Base-by-base conservation (phyloP, 2,797 vertebrate genomes). In the Rhinogobio ventralis region DNA sequence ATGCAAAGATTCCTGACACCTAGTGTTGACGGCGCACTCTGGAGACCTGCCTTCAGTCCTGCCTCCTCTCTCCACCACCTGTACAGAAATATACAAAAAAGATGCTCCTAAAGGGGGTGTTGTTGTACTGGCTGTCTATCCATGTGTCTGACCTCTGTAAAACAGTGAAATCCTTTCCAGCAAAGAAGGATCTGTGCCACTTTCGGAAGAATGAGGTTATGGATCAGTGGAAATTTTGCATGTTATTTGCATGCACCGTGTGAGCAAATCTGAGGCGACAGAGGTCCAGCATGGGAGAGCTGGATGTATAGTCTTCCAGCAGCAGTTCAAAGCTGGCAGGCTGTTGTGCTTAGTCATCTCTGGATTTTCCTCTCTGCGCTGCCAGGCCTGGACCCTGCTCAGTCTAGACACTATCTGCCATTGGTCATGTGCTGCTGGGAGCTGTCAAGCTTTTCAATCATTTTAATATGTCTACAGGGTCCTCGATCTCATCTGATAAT, bases 51-150 rank as follows among this genome's bases (percentile, higher is more conserved):
- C 71, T 83, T 81, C 76, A 53, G 33, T 45, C 57, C 23, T 57
- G 62, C 49, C 49, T 73, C 23, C 82, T 55, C 36, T 71, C 42
- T 85, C 30, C 13, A 36, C 55, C 85, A 75, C 84, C 72, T 85
- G 89, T 89, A 82, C 87, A 90, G 87, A 89, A 86, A 90, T 87
- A 84, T 91, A 85, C 85, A 28, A 86, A 69, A 15, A 69, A 64
- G 28, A 7, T 1, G 77, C 74, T 87, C 79, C 87, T 86, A 64
- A 86, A 81, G 77, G 84, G 86, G 81, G 72, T 86, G 80, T 87
- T 87, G 85, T 89, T 82, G 83, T 57, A 45, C 55, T 42, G 51
- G 82, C 82, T 82, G 86, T 89, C 85, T 87, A 82, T 46, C 66
- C 19, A 46, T 82, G 78, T 33, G 71, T 60, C 23, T 20, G 71